Evolutionary conservation across 1,140 invertebrate genomes (phyloP).

Genomic region (Wasmannia auropunctata): DNA sequence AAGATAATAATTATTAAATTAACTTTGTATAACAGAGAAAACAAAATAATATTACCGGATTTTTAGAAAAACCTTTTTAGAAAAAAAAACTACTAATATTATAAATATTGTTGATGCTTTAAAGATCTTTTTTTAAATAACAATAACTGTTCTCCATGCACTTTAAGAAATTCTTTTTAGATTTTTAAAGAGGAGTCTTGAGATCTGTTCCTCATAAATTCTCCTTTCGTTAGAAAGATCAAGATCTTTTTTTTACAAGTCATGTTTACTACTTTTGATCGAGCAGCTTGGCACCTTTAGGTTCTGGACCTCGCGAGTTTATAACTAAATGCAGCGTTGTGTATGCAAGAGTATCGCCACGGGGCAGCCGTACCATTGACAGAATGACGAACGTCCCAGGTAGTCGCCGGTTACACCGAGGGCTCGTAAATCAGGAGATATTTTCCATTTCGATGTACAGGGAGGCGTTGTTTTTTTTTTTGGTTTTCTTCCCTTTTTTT

Average conservation of each 20-base stretch:
- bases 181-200: background rate
- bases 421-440: slow-evolving; percentile 70
- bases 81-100: too few relatives aligned
- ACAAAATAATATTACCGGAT: background rate
- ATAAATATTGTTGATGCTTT: background rate
- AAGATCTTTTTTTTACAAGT: background rate
- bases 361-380: slow-evolving; percentile 63
- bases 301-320: background rate
- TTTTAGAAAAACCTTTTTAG: too few relatives aligned
- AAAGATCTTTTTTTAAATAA: background rate
- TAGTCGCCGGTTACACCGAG: slow-evolving; percentile 66
- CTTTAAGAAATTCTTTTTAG: background rate
- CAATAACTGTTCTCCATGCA: background rate
- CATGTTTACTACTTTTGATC: slow-evolving; percentile 4
- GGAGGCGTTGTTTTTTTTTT: slow-evolving; percentile 25
- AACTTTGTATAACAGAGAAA: background rate
- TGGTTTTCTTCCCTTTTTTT: background rate
- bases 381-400: slow-evolving; percentile 71
- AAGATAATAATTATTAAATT: background rate
- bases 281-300: background rate
- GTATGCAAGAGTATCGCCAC: slow-evolving; percentile 63
- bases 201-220: background rate
- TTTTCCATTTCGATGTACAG: slow-evolving; percentile 66
- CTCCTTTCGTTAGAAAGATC: background rate
- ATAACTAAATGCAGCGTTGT: slow-evolving; percentile 46